Percentiles rank a stretch among this genome's conserved stretches.
Conservation (phyloP, 37 sponge, comb jelly and placozoan genomes). For the Agelas oroides region DNA sequence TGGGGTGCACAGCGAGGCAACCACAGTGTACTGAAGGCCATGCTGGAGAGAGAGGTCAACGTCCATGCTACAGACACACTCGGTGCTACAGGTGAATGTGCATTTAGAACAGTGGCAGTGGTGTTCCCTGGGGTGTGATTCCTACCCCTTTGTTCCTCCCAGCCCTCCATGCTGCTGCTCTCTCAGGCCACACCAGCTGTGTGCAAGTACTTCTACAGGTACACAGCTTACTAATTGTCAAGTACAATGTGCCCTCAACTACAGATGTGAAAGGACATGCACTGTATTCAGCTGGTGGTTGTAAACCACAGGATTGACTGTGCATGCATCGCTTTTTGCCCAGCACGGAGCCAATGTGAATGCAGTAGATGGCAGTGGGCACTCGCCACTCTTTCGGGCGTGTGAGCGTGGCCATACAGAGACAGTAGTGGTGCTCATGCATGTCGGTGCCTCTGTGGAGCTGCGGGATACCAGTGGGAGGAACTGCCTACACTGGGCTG, state of each 20-base stretch:
- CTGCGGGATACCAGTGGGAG: conserved; percentile 75
- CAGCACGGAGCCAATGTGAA: conserved; percentile 79
- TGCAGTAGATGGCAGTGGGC: conserved; percentile 69
- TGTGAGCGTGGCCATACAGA: conserved; percentile 89
- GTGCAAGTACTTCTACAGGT: conserved; percentile 83
- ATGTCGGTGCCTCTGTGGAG: conserved; percentile 75
- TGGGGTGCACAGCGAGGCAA: conserved; percentile 90
- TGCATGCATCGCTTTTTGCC: too few species aligned
- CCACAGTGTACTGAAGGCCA: conserved; percentile 58
- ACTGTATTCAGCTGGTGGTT: too few species aligned
- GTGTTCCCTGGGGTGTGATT: background rate
- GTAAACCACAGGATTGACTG: too few species aligned
- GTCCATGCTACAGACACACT: conserved; percentile 58
- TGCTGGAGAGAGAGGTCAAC: conserved; percentile 65
- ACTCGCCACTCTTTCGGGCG: conserved; percentile 87
- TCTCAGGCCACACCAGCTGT: conserved; percentile 75
- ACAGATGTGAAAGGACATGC: too few species aligned
- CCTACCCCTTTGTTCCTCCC: background rate
- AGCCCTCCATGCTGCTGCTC: conserved; percentile 90
- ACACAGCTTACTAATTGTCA: background rate
- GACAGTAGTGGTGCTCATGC: conserved; percentile 69
- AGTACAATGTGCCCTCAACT: too few species aligned
- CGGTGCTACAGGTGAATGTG: conserved; percentile 70
- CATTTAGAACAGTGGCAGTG: background rate
- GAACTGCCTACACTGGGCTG: conserved; percentile 89